Evolutionary conservation across 2,113 vertebrate genomes (phyloP).

Genomic region (Cyphomyrus discorhynchus): DNA sequence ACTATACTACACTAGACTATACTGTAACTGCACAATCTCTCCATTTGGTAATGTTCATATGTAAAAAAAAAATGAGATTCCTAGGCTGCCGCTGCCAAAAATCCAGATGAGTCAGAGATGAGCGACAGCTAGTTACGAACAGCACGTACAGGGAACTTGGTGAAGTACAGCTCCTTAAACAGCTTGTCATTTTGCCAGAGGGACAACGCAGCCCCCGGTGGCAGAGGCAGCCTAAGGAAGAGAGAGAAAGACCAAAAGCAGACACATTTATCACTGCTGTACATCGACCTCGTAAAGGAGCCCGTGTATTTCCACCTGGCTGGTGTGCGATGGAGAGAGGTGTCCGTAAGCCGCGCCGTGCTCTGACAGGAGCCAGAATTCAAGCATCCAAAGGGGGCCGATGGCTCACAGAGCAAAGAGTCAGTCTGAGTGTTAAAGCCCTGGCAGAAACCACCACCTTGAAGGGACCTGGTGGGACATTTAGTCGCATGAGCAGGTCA

Average conservation of each 20-base stretch:
- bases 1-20: neutral
- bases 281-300: neutral
- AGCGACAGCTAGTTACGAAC: slow-evolving; percentile 20
- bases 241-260: slow-evolving; percentile 2
- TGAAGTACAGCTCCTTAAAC: slow-evolving; percentile 83
- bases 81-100: neutral
- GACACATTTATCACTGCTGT: neutral
- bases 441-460: neutral
- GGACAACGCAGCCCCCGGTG: slow-evolving; percentile 80
- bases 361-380: neutral
- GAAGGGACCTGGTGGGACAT: neutral
- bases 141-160: slow-evolving; percentile 82
- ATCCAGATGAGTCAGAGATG: neutral
- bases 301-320: neutral
- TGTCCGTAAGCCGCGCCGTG: neutral
- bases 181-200: slow-evolving; percentile 84
- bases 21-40: neutral
- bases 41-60: neutral
- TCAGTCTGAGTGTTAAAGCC: neutral
- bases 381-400: neutral
- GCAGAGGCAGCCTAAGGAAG: slow-evolving; percentile 74
- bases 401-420: neutral
- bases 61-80: neutral
- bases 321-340: neutral
- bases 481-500: neutral